Conservation (phyloP, 2,888 invertebrate genomes). For the Didymodactylos carnosus region DNA sequence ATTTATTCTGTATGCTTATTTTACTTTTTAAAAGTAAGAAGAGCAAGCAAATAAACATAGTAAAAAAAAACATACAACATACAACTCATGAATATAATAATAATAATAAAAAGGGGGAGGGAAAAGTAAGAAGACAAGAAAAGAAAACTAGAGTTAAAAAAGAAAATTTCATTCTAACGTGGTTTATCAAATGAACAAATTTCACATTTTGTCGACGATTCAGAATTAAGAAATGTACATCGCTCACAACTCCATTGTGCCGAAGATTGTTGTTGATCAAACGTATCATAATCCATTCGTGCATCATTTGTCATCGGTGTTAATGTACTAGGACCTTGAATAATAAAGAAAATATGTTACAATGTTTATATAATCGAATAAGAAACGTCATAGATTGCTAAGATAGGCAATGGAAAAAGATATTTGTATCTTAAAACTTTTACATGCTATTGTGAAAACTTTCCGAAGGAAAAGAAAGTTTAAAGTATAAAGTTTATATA, state of each 20-base stretch:
- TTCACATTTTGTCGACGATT: slow-evolving; percentile 57
- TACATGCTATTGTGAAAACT: too few species aligned
- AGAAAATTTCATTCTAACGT: background rate
- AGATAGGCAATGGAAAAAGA: too few species aligned
- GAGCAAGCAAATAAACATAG: too few species aligned
- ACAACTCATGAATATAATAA: background rate
- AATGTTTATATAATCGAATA: background rate
- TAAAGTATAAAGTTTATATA: too few species aligned
- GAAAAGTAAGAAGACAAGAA: background rate
- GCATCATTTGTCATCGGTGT: background rate
- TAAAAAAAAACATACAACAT: background rate
- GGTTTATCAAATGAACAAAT: slow-evolving; percentile 46
- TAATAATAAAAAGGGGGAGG: background rate
- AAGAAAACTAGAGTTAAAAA: background rate
- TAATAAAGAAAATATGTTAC: background rate
- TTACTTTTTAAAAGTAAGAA: too few species aligned
- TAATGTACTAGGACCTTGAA: background rate
- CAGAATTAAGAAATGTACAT: slow-evolving; percentile 75
- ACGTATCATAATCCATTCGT: slow-evolving; percentile 18
- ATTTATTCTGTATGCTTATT: too few species aligned
- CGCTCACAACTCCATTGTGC: slow-evolving; percentile 67
- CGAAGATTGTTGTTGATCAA: slow-evolving; percentile 26
- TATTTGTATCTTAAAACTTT: too few species aligned
- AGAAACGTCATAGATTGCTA: background rate
- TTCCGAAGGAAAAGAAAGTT: too few species aligned